Evolutionary conservation across 2,888 invertebrate genomes (phyloP).

Genomic region (Acanthosepion esculentum): DNA sequence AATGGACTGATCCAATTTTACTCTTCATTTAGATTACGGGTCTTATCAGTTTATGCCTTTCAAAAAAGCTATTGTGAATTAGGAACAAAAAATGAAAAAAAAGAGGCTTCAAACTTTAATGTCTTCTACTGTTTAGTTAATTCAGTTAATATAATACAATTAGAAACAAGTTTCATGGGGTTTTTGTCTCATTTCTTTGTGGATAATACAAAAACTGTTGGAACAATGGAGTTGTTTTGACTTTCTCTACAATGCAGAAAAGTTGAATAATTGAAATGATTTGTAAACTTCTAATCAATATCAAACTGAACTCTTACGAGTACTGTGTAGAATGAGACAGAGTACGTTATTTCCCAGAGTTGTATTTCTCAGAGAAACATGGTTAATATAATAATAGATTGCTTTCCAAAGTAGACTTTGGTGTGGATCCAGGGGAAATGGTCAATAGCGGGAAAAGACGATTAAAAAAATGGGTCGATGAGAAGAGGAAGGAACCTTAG

Average conservation of each 20-base stretch:
- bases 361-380: neutral
- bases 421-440: too few species aligned
- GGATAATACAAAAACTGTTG: neutral
- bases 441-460: too few species aligned
- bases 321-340: neutral
- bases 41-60: neutral
- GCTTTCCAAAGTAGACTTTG: too few species aligned
- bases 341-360: neutral
- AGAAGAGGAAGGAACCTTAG: too few species aligned
- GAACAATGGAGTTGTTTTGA: neutral
- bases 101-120: neutral
- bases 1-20: neutral
- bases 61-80: neutral
- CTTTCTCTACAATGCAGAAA: neutral
- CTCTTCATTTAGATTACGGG: neutral
- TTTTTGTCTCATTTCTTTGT: neutral
- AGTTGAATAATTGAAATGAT: neutral
- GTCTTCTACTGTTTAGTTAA: neutral
- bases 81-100: neutral
- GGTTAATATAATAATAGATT: too few species aligned
- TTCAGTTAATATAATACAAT: conserved; percentile 20
- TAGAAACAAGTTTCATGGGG: neutral
- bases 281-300: neutral
- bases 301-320: neutral
- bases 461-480: too few species aligned